phyloP scores from a whole-genome alignment of 1,140 invertebrate genomes.

The Leguminivora glycinivorella region DNA sequence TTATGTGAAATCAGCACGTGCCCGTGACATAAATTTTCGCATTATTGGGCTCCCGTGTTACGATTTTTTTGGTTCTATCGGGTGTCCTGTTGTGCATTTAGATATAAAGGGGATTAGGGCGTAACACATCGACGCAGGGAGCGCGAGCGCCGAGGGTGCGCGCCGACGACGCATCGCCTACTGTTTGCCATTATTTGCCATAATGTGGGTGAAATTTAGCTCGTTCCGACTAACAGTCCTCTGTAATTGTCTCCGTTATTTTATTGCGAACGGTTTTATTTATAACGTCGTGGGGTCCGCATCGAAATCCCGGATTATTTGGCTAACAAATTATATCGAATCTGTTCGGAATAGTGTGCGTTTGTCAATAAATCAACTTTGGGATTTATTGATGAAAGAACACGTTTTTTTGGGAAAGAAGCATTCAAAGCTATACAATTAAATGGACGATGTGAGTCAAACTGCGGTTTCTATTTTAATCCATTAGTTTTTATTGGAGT shows the following conservation, averaged over 20 bases:
- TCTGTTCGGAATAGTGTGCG: constrained; percentile 70
- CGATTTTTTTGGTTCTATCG: constrained; percentile 54
- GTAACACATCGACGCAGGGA: constrained; percentile 65
- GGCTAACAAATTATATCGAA: constrained; percentile 76
- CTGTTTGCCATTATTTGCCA: constrained; percentile 75
- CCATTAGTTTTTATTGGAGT: neutral
- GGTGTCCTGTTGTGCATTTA: constrained; percentile 70
- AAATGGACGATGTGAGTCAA: neutral
- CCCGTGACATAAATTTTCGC: constrained; percentile 73
- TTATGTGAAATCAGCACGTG: constrained; percentile 71
- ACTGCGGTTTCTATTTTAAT: constrained; percentile 9
- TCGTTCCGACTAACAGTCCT: constrained; percentile 55
- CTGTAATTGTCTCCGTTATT: constrained; percentile 66
- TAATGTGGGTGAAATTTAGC: constrained; percentile 76
- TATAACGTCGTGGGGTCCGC: constrained; percentile 64
- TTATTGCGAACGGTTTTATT: constrained; percentile 72
- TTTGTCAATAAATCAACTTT: constrained; percentile 70
- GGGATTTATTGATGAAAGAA: constrained; percentile 70
- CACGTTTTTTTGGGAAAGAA: constrained; percentile 47
- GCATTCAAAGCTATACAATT: neutral
- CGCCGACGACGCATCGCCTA: constrained; percentile 57
- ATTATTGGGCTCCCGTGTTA: constrained; percentile 65
- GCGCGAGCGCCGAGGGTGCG: constrained; percentile 52
- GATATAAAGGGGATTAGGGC: constrained; percentile 70
- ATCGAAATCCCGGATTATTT: constrained; percentile 74